Evolutionary conservation across 2,113 vertebrate species (phyloP), one percentile per base, ranked within the genome.

Genomic region (Centropus unirufus): DNA sequence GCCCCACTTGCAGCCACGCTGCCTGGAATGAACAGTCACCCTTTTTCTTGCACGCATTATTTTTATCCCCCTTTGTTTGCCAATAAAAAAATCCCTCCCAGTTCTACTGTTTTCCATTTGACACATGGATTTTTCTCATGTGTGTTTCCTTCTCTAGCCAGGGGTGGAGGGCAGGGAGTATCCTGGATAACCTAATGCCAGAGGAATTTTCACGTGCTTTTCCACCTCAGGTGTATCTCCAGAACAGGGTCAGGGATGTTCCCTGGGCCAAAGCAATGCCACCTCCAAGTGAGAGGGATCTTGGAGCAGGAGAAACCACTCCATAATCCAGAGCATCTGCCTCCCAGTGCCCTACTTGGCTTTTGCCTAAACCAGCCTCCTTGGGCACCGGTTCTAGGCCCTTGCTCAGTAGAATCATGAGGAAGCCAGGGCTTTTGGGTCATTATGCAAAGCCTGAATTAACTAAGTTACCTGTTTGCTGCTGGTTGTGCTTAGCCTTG

Each of bases 31-130:
- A 95, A 83, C 95, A 89, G 88, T 94, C 92, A 73, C 81, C 52
- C 72, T 68, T 70, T 89, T 64, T 68, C 94, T 94, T 36, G 19
- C 83, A 64, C 51, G n/a, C 70, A 79, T 91, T 96, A 95, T 86
- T 95, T 90, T 95, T 90, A 96, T 79, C 91, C 90, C 68, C 78
- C 64, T 94, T 97, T 95, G 90, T 90, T 93, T 84, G 68, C 69
- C 40, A 44, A 16, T 73, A 57, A 90, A 61, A 55, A 63, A 55
- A 70, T 67, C 70, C 72, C 61, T 75, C 79, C 66, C 47, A 1
- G 39, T 67, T 89, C 82, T 68, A 84, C 82, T 15, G 68, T 73
- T 97, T 96, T 94, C 93, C 91, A 52, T 64, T 74, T 66, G 52
- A 61, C 76, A 24, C n/a, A 0, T 0, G 0, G 46, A n/a, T 82